Conservation (phyloP, 2,113 vertebrate genomes). For the Oenanthe melanoleuca region DNA sequence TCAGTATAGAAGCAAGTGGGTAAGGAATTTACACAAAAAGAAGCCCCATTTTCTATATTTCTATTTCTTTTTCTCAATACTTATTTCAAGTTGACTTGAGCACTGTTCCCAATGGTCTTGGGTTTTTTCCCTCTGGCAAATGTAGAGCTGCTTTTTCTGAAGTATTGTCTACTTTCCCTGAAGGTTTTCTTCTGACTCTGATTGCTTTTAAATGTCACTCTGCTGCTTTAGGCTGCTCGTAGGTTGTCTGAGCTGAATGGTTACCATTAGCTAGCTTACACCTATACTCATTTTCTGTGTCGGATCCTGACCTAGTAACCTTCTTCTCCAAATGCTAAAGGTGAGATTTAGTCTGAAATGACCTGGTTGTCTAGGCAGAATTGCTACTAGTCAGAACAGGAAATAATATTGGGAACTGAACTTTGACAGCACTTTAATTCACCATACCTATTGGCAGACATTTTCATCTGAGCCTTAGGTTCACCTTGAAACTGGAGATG, state of each 20-base stretch:
- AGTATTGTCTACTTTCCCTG: not conserved
- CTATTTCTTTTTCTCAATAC: not conserved
- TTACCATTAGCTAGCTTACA: not conserved
- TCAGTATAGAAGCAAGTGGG: not conserved
- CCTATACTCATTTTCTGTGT: not conserved
- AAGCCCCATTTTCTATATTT: not conserved
- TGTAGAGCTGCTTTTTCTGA: not conserved
- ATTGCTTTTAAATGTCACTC: constrained; percentile 38
- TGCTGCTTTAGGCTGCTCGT: not conserved
- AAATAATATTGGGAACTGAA: not conserved
- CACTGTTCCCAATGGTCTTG: not conserved
- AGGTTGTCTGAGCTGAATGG: not conserved
- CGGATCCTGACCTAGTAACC: not conserved
- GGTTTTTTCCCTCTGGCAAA: not conserved
- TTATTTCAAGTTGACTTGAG: not conserved
- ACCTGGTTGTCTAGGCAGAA: not conserved
- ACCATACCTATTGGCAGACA: not conserved
- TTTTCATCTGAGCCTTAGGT: not conserved
- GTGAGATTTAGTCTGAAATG: not conserved
- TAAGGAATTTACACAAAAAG: not conserved
- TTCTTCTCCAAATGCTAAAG: constrained; percentile 4
- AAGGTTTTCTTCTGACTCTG: not conserved
- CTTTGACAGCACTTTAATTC: not conserved
- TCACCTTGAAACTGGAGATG: not conserved
- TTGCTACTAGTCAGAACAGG: not conserved